Conservation (phyloP, 2,888 invertebrate genomes). For the Antheraea assamensis region DNA sequence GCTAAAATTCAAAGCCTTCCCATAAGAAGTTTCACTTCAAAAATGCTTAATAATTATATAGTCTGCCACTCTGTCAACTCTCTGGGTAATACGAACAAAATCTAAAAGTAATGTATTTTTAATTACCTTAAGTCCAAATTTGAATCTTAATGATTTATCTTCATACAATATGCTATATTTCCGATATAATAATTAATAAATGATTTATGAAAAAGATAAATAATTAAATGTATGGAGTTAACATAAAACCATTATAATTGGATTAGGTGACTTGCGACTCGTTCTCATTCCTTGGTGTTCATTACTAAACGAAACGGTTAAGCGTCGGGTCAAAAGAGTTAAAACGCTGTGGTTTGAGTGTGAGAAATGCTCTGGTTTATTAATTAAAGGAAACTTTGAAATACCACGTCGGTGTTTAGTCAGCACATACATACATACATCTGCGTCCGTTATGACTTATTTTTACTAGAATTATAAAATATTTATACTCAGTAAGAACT, state of each 20-base stretch:
- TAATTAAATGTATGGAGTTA: slow-evolving; percentile 3
- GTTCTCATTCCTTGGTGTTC: slow-evolving; percentile 28
- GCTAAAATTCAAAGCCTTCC: too few species aligned
- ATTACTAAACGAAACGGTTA: slow-evolving; percentile 29
- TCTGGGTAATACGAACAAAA: too few species aligned
- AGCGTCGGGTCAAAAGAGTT: slow-evolving; percentile 35
- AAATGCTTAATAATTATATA: too few species aligned
- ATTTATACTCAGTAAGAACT: neutral
- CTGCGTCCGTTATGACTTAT: neutral
- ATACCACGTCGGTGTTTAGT: neutral
- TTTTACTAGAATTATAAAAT: neutral
- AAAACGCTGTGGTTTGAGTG: slow-evolving; percentile 32
- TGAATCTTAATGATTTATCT: too few species aligned
- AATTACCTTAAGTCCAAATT: too few species aligned
- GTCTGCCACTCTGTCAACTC: too few species aligned
- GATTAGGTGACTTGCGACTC: slow-evolving; percentile 23
- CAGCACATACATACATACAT: neutral
- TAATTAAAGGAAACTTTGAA: slow-evolving; percentile 33
- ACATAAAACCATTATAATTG: slow-evolving; percentile 18
- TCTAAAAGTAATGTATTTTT: too few species aligned
- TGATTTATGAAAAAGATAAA: neutral
- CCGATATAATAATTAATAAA: neutral
- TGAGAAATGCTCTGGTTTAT: slow-evolving; percentile 37
- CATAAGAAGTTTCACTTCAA: too few species aligned
- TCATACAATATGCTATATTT: too few species aligned